Conservation (phyloP, 2,113 vertebrate genomes). For the Brevimyrus niger region DNA sequence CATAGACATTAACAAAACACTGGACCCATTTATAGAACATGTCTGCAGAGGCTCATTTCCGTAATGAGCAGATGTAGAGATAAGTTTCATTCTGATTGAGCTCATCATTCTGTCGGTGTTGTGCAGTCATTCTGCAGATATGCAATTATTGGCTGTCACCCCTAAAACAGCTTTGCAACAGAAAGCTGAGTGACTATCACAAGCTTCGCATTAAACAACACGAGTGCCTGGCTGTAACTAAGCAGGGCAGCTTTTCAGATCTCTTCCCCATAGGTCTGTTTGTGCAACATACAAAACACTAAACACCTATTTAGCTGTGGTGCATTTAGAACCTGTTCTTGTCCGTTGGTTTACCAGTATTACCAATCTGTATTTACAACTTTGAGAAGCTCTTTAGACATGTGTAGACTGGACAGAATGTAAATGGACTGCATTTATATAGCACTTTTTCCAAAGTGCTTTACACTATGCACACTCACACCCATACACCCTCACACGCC, state of each 20-base stretch:
- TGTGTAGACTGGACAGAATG: neutral
- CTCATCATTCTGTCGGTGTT: slow-evolving; percentile 11
- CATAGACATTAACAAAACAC: neutral
- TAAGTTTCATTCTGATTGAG: slow-evolving; percentile 10
- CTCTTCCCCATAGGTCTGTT: neutral
- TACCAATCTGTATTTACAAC: neutral
- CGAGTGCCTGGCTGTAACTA: neutral
- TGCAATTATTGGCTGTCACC: slow-evolving; percentile 31
- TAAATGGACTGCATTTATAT: too few species aligned
- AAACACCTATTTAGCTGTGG: neutral
- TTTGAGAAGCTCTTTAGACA: neutral
- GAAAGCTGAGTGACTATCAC: neutral
- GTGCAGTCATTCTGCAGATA: slow-evolving; percentile 26
- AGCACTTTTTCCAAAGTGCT: too few species aligned
- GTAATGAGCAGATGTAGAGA: slow-evolving; percentile 28
- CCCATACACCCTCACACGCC: too few species aligned
- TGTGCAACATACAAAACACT: neutral
- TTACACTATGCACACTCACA: too few species aligned
- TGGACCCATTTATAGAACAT: neutral
- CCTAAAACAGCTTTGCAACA: slow-evolving; percentile 17
- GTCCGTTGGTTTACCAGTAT: neutral
- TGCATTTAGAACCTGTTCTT: neutral
- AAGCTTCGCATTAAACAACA: neutral
- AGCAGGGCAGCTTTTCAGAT: neutral
- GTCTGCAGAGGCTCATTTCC: neutral